A percentile compares a stretch with the other conserved stretches of the same genome.
Evolutionary conservation across 2,797 vertebrate genomes (phyloP).

Genomic region (Cynopterus sphinx): DNA sequence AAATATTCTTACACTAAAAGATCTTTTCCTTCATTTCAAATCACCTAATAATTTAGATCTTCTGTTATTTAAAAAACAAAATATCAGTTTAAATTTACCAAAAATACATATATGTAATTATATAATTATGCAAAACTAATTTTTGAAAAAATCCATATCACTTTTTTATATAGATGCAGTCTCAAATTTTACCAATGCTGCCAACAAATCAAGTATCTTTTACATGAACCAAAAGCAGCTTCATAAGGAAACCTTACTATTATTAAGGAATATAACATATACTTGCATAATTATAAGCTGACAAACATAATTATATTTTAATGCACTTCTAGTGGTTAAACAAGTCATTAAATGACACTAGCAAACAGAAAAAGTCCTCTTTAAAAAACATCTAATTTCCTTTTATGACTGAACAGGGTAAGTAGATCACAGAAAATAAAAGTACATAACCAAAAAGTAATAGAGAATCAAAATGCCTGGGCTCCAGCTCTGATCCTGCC

Average conservation of each 20-base stretch:
- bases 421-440: not conserved
- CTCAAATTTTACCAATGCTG: not conserved
- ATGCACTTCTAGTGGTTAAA: not conserved
- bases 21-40: constrained; percentile 23
- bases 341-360: constrained; percentile 12
- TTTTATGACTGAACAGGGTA: not conserved
- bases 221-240: constrained; percentile 3
- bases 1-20: not conserved
- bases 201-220: constrained; percentile 22
- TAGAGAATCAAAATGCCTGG: not conserved
- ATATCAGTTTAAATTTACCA: not conserved
- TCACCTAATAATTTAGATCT: not conserved
- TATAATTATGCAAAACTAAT: not conserved
- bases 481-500: not conserved
- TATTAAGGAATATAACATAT: not conserved
- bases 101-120: not conserved
- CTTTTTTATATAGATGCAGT: not conserved
- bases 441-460: constrained; percentile 13
- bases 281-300: not conserved
- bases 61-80: not conserved
- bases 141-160: not conserved
- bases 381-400: not conserved
- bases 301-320: not conserved
- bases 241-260: not conserved
- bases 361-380: not conserved